These are phyloP conservation scores for Hydrolagus affinis DNA, from an alignment of 2,113 vertebrate genomes.

Conservation along the genomic window DNA sequence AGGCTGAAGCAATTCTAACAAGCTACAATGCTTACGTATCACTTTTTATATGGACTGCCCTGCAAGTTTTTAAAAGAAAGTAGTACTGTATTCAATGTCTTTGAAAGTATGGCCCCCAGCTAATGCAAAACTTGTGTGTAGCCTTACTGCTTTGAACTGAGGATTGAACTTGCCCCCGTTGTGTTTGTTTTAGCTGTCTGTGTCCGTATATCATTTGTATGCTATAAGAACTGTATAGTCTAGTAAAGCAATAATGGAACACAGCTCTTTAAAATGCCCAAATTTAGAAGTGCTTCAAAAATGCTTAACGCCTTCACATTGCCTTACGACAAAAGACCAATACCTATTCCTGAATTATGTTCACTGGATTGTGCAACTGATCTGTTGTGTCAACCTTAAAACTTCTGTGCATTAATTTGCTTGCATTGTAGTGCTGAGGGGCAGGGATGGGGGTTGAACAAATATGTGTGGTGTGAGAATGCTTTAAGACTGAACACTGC, in stretches of 20 bases:
- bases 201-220: slow-evolving; percentile 27
- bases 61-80: background rate
- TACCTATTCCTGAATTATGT: background rate
- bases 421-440: background rate
- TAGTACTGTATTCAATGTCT: background rate
- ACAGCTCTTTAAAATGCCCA: slow-evolving; percentile 30
- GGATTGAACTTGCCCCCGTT: slow-evolving; percentile 10
- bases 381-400: background rate
- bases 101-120: slow-evolving; percentile 19
- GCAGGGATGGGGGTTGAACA: background rate
- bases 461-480: background rate
- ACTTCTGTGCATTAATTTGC: background rate
- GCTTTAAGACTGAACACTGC: background rate
- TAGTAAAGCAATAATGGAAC: slow-evolving; percentile 27
- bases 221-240: slow-evolving; percentile 30
- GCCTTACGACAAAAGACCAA: background rate
- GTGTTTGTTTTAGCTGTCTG: slow-evolving; percentile 28
- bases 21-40: no score
- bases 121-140: slow-evolving; percentile 27
- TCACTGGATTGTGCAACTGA: background rate
- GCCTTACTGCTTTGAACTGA: slow-evolving; percentile 25
- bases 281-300: slow-evolving; percentile 20
- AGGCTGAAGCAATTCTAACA: background rate
- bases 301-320: background rate
- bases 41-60: background rate